These are phyloP conservation scores for Perithous albicinctus DNA, from an alignment of 2,888 invertebrate species.

Conservation along the genomic window DNA sequence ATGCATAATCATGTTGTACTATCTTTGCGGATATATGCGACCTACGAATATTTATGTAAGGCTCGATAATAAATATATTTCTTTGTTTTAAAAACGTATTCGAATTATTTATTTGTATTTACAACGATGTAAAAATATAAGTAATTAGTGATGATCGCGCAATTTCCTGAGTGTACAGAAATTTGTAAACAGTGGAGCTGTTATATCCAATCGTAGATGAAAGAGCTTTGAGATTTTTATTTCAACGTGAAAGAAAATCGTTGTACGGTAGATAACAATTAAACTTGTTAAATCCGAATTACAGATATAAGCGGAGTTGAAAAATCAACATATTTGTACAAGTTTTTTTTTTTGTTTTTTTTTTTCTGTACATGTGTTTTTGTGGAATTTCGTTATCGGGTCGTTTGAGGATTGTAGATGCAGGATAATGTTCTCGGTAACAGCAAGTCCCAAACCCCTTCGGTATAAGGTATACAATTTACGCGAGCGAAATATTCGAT, in stretches of 20 bases:
- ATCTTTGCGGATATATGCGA: conserved; percentile 69
- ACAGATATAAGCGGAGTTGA: neutral
- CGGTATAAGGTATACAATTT: conserved; percentile 88
- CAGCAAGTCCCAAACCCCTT: conserved; percentile 84
- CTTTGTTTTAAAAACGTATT: conserved; percentile 72
- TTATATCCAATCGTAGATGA: too few species aligned
- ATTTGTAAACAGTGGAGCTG: too few species aligned
- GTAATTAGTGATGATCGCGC: neutral
- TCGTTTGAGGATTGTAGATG: conserved; percentile 19
- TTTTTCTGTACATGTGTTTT: too few species aligned
- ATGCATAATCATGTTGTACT: conserved; percentile 72
- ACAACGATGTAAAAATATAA: conserved; percentile 1
- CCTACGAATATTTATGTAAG: conserved; percentile 75
- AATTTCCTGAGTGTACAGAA: neutral
- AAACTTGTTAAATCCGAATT: neutral
- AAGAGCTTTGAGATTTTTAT: too few species aligned
- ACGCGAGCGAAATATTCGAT: conserved; percentile 94
- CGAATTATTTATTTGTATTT: conserved; percentile 56
- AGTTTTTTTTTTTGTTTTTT: too few species aligned
- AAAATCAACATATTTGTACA: neutral
- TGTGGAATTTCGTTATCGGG: too few species aligned
- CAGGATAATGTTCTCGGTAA: conserved; percentile 86
- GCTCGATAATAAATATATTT: conserved; percentile 78
- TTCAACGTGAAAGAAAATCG: neutral
- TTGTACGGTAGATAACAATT: neutral